phyloP scores from a whole-genome alignment of 2,888 invertebrate species.

The Clostera curtula region DNA sequence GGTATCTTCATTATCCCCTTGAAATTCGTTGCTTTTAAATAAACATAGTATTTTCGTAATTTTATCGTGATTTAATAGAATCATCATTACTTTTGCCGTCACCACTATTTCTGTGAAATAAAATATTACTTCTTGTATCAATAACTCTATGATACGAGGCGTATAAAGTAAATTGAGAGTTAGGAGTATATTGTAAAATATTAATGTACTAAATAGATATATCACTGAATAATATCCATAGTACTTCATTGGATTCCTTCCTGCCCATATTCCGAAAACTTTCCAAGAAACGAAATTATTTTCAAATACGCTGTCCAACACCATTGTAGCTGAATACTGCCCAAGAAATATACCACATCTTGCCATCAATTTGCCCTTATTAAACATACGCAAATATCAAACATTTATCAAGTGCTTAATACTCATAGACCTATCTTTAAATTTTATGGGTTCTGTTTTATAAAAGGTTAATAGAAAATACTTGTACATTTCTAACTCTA shows the following conservation, averaged over 20 bases:
- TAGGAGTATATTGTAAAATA: conserved; percentile 39
- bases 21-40: conserved; percentile 41
- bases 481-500: too few species aligned
- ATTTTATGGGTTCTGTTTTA: too few species aligned
- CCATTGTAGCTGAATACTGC: too few species aligned
- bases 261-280: conserved; percentile 48
- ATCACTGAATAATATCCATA: conserved; percentile 41
- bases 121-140: conserved; percentile 49
- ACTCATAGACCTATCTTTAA: too few species aligned
- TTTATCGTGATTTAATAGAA: conserved; percentile 36
- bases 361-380: too few species aligned
- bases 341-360: too few species aligned
- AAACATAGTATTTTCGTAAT: conserved; percentile 36
- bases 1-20: conserved; percentile 29
- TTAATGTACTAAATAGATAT: conserved; percentile 32
- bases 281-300: conserved; percentile 35
- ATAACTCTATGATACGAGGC: conserved; percentile 40
- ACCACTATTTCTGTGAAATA: conserved; percentile 43
- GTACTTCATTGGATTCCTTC: conserved; percentile 24
- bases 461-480: too few species aligned
- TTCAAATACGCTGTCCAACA: too few species aligned
- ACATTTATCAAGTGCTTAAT: too few species aligned
- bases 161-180: conserved; percentile 45
- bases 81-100: conserved; percentile 42
- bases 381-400: too few species aligned